A percentile compares a stretch with the other conserved stretches of the same genome.
Evolutionary conservation across 2,888 invertebrate genomes (phyloP).

Genomic region (Tupiocoris notatus): DNA sequence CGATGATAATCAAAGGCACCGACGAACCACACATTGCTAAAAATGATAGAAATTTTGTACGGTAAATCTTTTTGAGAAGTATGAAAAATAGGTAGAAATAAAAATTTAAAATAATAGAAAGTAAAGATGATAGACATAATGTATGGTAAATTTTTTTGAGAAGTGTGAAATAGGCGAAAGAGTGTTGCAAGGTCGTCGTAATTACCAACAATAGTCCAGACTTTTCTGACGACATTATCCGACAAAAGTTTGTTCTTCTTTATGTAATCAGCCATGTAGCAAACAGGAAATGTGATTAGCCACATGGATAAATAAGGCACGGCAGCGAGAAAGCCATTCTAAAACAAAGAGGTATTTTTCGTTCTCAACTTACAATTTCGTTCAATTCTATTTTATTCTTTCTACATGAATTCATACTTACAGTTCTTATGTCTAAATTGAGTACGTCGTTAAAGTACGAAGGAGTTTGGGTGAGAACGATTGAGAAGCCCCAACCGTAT

Average conservation of each 20-base stretch:
- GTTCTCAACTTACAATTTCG: background rate
- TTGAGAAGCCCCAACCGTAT: conserved; percentile 86
- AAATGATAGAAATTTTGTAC: too few relatives aligned
- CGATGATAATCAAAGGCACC: conserved; percentile 54
- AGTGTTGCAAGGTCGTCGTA: too few relatives aligned
- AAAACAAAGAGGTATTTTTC: conserved; percentile 38
- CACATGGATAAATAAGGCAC: conserved; percentile 61
- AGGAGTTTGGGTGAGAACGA: conserved; percentile 81
- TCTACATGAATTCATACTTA: conserved; percentile 55
- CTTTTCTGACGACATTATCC: conserved; percentile 53
- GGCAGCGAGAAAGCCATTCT: conserved; percentile 59
- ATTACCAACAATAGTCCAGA: conserved; percentile 58
- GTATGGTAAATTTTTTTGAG: too few relatives aligned
- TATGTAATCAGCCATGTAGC: conserved; percentile 57
- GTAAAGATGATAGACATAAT: too few relatives aligned
- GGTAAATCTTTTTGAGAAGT: too few relatives aligned
- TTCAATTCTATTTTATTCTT: background rate
- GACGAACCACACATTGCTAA: conserved; percentile 50
- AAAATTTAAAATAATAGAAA: too few relatives aligned
- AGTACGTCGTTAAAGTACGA: conserved; percentile 86
- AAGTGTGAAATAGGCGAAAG: too few relatives aligned
- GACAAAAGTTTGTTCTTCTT: conserved; percentile 52
- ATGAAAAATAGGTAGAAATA: too few relatives aligned
- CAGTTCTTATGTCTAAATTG: conserved; percentile 74
- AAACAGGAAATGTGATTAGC: conserved; percentile 58